These are phyloP conservation scores for Drosophila guanche DNA, from an alignment of 1,140 invertebrate species.

Conservation along the genomic window DNA sequence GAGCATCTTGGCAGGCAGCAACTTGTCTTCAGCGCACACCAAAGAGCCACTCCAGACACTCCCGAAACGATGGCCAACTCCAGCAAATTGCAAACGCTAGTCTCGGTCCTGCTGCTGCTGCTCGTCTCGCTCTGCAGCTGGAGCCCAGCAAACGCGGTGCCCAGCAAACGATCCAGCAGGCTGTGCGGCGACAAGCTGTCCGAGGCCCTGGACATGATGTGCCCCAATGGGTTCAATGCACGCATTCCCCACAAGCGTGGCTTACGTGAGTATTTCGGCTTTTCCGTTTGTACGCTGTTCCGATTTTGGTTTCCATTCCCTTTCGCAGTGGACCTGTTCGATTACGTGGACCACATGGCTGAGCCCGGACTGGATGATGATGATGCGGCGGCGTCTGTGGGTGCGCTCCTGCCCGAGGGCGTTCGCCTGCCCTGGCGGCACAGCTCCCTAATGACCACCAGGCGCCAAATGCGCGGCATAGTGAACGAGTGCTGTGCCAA, in stretches of 20 bases:
- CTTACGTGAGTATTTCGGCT: conserved; percentile 37
- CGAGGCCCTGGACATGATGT: conserved; percentile 20
- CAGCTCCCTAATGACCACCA: conserved; percentile 38
- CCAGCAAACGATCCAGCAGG: conserved; percentile 7
- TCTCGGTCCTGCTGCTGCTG: conserved; percentile 22
- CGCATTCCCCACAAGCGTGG: conserved; percentile 32
- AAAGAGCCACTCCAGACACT: background rate
- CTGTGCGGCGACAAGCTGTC: conserved; percentile 29
- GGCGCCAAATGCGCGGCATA: conserved; percentile 37
- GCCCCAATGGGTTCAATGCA: conserved; percentile 15
- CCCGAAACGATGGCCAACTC: conserved; percentile 19
- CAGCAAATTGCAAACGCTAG: conserved; percentile 15
- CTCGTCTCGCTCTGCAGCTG: conserved; percentile 22
- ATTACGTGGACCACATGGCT: conserved; percentile 51
- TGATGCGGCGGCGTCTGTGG: background rate
- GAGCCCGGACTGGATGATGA: conserved; percentile 10
- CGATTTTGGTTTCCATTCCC: background rate
- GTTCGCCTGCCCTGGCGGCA: background rate
- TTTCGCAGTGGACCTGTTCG: conserved; percentile 57
- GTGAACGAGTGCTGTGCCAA: conserved; percentile 56
- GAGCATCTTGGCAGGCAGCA: conserved; percentile 12
- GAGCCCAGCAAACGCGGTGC: conserved; percentile 7
- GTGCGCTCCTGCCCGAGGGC: background rate
- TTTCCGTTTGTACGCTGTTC: background rate
- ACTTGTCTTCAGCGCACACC: conserved; percentile 3